Conservation (phyloP, 2,113 vertebrate genomes). For the Sturnus vulgaris region DNA sequence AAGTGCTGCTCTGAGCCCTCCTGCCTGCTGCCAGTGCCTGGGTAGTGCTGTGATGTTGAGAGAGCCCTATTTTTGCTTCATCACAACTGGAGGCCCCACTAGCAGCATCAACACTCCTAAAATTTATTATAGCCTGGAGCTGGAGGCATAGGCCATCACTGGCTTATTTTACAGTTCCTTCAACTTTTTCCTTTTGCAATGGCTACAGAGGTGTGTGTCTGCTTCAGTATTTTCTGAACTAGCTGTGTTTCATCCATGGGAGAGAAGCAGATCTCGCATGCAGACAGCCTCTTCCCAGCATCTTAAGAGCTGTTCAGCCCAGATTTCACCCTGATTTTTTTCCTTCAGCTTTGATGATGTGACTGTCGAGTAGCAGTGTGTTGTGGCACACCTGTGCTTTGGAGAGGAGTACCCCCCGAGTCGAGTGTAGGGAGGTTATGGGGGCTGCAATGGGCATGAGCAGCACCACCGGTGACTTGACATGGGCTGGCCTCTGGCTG, state of each 20-base stretch:
- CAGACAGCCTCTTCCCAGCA: background rate
- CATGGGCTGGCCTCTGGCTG: background rate
- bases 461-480: background rate
- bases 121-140: background rate
- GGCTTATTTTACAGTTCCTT: background rate
- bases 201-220: background rate
- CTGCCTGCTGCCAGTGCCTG: background rate
- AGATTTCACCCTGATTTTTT: background rate
- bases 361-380: no score
- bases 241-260: background rate
- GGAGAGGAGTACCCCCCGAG: rapidly evolving
- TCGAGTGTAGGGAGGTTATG: background rate
- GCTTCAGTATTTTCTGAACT: background rate
- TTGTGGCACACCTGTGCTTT: background rate
- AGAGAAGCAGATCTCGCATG: rapidly evolving
- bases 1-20: background rate
- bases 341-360: background rate
- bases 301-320: background rate
- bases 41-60: background rate
- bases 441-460: rapidly evolving
- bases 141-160: background rate
- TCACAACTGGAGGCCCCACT: background rate
- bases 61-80: background rate
- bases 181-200: background rate
- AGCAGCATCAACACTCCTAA: background rate